phyloP scores from a whole-genome alignment of 2,113 vertebrate species.

The Chlorodrepanis virens region DNA sequence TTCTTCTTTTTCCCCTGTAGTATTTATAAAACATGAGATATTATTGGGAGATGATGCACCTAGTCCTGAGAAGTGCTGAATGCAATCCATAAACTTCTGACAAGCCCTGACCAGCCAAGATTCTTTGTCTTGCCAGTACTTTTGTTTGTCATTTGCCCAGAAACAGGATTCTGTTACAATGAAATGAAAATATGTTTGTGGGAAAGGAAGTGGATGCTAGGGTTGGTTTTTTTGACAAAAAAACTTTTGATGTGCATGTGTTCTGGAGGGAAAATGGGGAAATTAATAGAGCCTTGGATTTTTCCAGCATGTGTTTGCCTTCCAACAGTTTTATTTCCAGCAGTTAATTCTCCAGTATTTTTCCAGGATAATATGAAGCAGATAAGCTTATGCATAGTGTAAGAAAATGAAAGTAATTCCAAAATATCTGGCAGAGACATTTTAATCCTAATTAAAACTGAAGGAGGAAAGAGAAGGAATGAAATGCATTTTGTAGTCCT shows the following conservation, averaged over 20 bases:
- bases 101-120: not conserved
- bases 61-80: not conserved
- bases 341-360: not conserved
- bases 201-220: not conserved
- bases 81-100: not conserved
- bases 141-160: not conserved
- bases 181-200: not conserved
- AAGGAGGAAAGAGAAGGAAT: not conserved
- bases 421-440: not conserved
- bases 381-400: not conserved
- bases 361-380: not conserved
- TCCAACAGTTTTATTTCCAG: not conserved
- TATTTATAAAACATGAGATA: not conserved
- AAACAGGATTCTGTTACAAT: not conserved
- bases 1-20: not conserved
- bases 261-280: not conserved
- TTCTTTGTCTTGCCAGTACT: not conserved
- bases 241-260: not conserved
- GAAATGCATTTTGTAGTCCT: not conserved
- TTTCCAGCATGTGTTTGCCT: not conserved
- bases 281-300: not conserved
- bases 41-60: not conserved
- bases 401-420: slow-evolving; percentile 15
- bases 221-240: not conserved
- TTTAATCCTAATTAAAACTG: slow-evolving; percentile 47